Conservation (phyloP, 2,113 vertebrate species). For the Esox niger region DNA sequence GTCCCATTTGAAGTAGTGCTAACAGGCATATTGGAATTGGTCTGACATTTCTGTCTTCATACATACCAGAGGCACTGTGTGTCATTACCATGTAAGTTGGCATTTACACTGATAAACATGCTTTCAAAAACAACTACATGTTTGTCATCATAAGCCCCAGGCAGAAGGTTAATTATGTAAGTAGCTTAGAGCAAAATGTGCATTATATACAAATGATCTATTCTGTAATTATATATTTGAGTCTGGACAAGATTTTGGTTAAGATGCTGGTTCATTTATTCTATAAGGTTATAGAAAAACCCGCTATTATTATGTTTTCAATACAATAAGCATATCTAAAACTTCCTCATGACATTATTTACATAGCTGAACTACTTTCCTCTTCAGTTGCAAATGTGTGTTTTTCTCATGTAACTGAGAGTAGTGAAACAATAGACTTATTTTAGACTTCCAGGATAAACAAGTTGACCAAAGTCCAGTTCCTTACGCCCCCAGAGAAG, state of each 20-base stretch:
- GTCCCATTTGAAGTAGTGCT: background rate
- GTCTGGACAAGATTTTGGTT: background rate
- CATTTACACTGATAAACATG: background rate
- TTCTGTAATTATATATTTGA: background rate
- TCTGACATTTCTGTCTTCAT: conserved; percentile 3
- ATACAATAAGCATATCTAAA: background rate
- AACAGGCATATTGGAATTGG: background rate
- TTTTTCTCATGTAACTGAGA: conserved; percentile 6
- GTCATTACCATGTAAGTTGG: background rate
- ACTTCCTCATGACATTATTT: background rate
- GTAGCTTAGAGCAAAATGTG: background rate
- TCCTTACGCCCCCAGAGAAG: background rate
- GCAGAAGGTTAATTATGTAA: background rate
- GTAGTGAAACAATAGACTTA: conserved; percentile 47
- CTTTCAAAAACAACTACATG: background rate
- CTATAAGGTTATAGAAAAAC: background rate
- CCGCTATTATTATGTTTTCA: background rate
- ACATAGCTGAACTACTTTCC: conserved; percentile 13
- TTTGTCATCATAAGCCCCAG: background rate
- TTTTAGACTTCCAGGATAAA: conserved; percentile 38
- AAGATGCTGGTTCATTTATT: background rate
- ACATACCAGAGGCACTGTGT: background rate
- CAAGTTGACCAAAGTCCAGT: conserved; percentile 51
- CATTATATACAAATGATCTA: background rate
- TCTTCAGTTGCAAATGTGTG: conserved; percentile 3